Evolutionary conservation across 2,888 invertebrate genomes (phyloP), one percentile per base, ranked within the genome.

Genomic region (Phalera bucephala): DNA sequence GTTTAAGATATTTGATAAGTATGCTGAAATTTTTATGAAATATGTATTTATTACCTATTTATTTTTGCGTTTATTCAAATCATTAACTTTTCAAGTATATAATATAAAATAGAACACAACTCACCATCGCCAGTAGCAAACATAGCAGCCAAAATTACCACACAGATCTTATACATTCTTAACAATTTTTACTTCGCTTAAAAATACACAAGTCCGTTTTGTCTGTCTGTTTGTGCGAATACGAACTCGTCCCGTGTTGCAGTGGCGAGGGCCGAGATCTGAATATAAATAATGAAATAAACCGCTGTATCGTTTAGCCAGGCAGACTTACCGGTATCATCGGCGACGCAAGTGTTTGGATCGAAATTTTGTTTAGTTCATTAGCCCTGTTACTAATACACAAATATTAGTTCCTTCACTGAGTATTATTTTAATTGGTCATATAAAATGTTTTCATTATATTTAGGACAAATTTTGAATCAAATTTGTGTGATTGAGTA

Each of bases 291-390:
- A 72, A 67, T 69, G 68, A 72, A 72, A 71, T 69, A 71, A 61
- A 59, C 57, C 59, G 53, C 60, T 56, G 43, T 48, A 67, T 66
- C 65, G 52, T 64, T 71, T 66, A 64, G 56, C 53, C 43, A 64
- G 71, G 66, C 72, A 59, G 83, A 75, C 64, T 58, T 75, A 78
- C 84, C 72, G 72, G 87, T 87, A 79, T 62, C 57, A 31, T 66
- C 69, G 58, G 34, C 45, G 3, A 37, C 55, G 59, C 26, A 80
- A 74, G 60, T 58, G 50, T 23, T 44, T 41, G 26, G 26, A 25
- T 15, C 19, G 27, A 23, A 12, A 17, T 31, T 25, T 37, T n/a
- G n/a, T n/a, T n/a, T n/a, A n/a, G n/a, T n/a, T n/a, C n/a, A n/a
- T n/a, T n/a, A n/a, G n/a, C n/a, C n/a, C n/a, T n/a, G n/a, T n/a